Evolutionary conservation across 2,888 invertebrate species (phyloP).

Genomic region (Acrocyrtus sp.): DNA sequence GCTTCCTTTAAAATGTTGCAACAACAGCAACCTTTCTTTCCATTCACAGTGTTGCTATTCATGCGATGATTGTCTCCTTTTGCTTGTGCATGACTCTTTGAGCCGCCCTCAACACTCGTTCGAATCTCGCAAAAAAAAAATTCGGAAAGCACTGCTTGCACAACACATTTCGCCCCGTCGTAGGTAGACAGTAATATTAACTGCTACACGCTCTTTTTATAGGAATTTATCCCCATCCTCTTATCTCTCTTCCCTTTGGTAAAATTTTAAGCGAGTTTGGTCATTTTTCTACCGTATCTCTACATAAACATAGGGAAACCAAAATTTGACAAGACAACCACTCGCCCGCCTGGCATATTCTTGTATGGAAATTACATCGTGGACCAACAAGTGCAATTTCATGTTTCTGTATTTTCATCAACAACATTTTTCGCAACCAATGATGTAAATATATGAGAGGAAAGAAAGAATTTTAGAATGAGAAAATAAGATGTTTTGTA

Average conservation of each 20-base stretch:
- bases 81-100: conserved; percentile 34
- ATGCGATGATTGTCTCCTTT: conserved; percentile 18
- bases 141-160: conserved; percentile 30
- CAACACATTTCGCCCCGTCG: conserved; percentile 39
- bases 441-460: conserved; percentile 31
- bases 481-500: conserved; percentile 11
- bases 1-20: conserved; percentile 24
- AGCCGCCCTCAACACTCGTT: conserved; percentile 48
- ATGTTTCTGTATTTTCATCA: conserved; percentile 42
- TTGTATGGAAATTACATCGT: conserved; percentile 42
- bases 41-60: conserved; percentile 27
- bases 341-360: conserved; percentile 14
- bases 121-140: too few species aligned
- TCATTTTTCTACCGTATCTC: conserved; percentile 4
- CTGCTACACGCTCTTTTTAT: not conserved
- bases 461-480: conserved; percentile 14
- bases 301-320: too few species aligned
- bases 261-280: not conserved
- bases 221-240: not conserved
- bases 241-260: not conserved
- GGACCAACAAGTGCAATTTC: conserved; percentile 50
- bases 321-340: conserved; percentile 10
- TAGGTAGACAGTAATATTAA: conserved; percentile 19
- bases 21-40: conserved; percentile 23
- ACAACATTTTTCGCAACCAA: conserved; percentile 40